phyloP scores from a whole-genome alignment of 53 echinoderm and acorn worm genomes.

The Echinarachnius parma region DNA sequence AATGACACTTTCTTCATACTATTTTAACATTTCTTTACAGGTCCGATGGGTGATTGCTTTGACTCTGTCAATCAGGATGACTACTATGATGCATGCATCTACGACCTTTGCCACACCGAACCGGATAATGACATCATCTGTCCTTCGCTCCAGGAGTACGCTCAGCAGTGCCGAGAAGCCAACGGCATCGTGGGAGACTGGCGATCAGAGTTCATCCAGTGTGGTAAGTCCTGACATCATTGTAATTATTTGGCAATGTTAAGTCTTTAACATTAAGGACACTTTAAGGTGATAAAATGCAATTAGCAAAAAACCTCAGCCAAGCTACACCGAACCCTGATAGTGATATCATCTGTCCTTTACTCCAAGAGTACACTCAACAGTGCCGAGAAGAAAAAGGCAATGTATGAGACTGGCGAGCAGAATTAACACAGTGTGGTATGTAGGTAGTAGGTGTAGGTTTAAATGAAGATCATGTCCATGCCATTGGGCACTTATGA shows the following conservation, averaged over 20 bases:
- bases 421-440: constrained; percentile 44
- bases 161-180: constrained; percentile 62
- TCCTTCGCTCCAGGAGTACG: constrained; percentile 67
- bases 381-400: constrained; percentile 62
- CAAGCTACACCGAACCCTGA: constrained; percentile 69
- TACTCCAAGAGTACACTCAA: constrained; percentile 65
- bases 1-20: too few species aligned
- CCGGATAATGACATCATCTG: constrained; percentile 69
- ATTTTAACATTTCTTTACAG: too few species aligned
- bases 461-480: too few species aligned
- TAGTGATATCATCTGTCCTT: constrained; percentile 64
- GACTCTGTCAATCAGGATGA: constrained; percentile 53
- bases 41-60: constrained; percentile 51
- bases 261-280: too few species aligned
- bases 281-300: too few species aligned
- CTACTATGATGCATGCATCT: constrained; percentile 76
- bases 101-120: constrained; percentile 72
- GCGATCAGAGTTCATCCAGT: constrained; percentile 36
- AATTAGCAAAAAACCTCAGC: too few species aligned
- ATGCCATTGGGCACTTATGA: too few species aligned
- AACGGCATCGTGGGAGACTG: constrained; percentile 49
- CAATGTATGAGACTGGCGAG: constrained; percentile 44
- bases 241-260: too few species aligned
- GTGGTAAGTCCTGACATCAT: too few species aligned
- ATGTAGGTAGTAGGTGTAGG: too few species aligned